Percentiles rank a stretch among this genome's conserved stretches.
Conservation (phyloP, 1,140 invertebrate genomes). For the Aethina tumida region DNA sequence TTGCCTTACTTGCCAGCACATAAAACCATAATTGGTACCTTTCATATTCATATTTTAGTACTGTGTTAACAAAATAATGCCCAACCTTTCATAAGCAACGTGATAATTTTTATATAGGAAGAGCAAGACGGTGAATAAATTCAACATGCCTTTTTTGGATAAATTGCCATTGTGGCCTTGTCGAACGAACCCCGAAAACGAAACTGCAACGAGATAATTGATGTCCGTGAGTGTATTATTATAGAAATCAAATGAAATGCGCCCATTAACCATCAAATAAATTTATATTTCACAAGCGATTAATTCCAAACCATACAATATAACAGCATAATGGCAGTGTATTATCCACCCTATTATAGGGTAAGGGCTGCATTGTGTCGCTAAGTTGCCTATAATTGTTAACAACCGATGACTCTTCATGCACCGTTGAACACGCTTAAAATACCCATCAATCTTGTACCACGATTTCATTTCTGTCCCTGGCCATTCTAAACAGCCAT, state of each 20-base stretch:
- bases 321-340: constrained; percentile 29
- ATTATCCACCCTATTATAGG: constrained; percentile 31
- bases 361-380: constrained; percentile 31
- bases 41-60: no score
- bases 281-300: constrained; percentile 35
- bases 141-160: no score
- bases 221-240: no score
- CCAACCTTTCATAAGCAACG: no score
- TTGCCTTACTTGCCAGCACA: no score
- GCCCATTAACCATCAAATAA: constrained; percentile 28
- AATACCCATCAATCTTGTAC: constrained; percentile 2
- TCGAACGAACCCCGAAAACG: no score
- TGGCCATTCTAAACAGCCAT: not conserved
- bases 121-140: no score
- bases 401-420: constrained; percentile 33
- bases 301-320: constrained; percentile 28
- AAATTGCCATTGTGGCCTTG: no score
- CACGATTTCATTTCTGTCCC: constrained; percentile 4
- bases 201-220: no score
- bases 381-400: constrained; percentile 36
- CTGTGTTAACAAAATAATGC: no score
- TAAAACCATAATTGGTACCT: no score
- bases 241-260: constrained; percentile 16
- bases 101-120: no score
- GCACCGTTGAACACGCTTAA: constrained; percentile 17